Base-by-base conservation (phyloP, 2,113 vertebrate species). In the Platysteira castanea region DNA sequence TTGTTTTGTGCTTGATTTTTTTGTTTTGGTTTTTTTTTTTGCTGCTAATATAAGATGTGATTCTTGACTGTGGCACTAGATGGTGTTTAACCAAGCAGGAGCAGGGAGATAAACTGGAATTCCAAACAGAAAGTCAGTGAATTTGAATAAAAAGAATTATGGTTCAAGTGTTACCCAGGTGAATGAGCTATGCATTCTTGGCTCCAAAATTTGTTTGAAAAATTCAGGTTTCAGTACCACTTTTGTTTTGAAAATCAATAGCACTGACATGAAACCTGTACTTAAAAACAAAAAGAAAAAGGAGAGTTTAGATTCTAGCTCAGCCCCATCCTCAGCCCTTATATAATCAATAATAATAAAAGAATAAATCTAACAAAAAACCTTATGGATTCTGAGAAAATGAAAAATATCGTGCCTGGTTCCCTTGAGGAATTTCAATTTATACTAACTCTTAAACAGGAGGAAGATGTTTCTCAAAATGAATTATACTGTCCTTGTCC, bases 261-360 rank as follows among this genome's bases (percentile, higher is more conserved):
- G 35, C 16, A 8, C 27, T 76, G 53, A 15, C 49, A 60, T 13
- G 33, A 63, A 90, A 50, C 47, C 28, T 64, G 26, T 57, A 8
- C 11, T 46, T 82, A 39, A 67, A 91, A 79, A 63, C 64, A 81
- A 61, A 67, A 39, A 47, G 54, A 15, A 47, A 80, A 52, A 75
- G n/a, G 22, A 41, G 21, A 53, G n/a, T 46, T 94, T 60, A 52
- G 33, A 85, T 79, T 92, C 74, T 5, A 46, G 7, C 31, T 60
- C 46, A 42, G 52, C 3, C 21, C 22, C 1, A 9, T 79, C 52
- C 80, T 73, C 65, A 87, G 42, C 78, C 54, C 27, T 74, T 83
- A 24, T 54, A 15, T 60, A 88, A 87, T 95, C 82, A 90, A 94
- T 95, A 91, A 91, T 73, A 87, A 94, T 80, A 84, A 91, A 70